Percentiles rank a stretch among this genome's conserved stretches.
These are phyloP conservation scores for Lasioglossum lativentre DNA, from an alignment of 2,888 invertebrate genomes.

Conservation along the genomic window DNA sequence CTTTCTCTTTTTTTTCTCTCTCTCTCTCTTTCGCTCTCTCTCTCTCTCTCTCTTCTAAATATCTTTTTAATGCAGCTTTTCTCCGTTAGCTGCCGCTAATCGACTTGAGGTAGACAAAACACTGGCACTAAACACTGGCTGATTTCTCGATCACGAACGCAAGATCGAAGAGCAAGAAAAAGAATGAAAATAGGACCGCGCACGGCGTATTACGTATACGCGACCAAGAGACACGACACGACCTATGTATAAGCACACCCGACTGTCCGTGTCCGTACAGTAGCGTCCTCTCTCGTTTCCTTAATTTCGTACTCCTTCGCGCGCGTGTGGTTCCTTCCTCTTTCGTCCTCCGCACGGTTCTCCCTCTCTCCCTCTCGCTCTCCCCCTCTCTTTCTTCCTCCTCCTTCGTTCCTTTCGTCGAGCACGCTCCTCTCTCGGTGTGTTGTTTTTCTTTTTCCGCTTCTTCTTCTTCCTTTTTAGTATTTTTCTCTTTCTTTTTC, in stretches of 20 bases:
- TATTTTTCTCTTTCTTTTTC: not conserved
- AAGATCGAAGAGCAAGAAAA: conserved; percentile 62
- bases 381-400: not conserved
- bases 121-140: conserved; percentile 75
- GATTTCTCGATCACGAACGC: conserved; percentile 57
- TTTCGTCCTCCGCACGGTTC: conserved; percentile 51
- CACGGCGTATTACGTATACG: conserved; percentile 46
- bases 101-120: conserved; percentile 74
- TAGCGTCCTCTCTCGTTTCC: conserved; percentile 65
- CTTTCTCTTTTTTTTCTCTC: conserved; percentile 54
- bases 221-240: conserved; percentile 53
- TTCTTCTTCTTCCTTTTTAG: not conserved
- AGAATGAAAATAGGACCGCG: conserved; percentile 66
- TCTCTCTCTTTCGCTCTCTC: too few relatives aligned
- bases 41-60: conserved; percentile 59
- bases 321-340: conserved; percentile 71
- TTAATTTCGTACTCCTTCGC: conserved; percentile 69
- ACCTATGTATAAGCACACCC: conserved; percentile 45
- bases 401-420: conserved; percentile 32
- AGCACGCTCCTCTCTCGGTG: conserved; percentile 41
- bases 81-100: conserved; percentile 63
- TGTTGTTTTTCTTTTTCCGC: not conserved
- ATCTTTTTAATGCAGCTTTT: conserved; percentile 64
- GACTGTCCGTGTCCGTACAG: conserved; percentile 53
- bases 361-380: not conserved